These are phyloP conservation scores for Turnix velox DNA, from an alignment of 2,113 vertebrate species.

Conservation along the genomic window DNA sequence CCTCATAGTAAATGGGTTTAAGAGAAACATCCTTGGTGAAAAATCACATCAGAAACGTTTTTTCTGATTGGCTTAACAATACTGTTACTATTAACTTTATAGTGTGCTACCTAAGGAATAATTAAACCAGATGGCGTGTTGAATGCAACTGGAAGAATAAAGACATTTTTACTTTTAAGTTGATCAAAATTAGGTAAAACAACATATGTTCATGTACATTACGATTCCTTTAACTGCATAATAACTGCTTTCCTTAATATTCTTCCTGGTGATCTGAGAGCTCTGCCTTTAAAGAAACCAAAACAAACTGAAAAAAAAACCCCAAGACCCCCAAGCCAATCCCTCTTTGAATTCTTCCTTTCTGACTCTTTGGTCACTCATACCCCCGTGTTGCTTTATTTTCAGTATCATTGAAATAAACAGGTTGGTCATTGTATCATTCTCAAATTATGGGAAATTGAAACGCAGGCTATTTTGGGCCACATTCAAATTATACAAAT, in stretches of 20 bases:
- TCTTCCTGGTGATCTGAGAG: conserved; percentile 52
- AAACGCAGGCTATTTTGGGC: background rate
- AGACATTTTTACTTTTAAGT: conserved; percentile 69
- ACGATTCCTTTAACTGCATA: conserved; percentile 57
- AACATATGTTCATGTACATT: conserved; percentile 72
- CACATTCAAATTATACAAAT: background rate
- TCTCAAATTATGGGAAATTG: background rate
- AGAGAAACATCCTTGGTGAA: conserved; percentile 8
- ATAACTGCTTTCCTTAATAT: conserved; percentile 57
- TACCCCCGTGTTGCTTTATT: background rate
- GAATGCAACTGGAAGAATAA: conserved; percentile 49
- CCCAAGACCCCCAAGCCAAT: no score
- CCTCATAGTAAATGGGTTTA: conserved; percentile 20
- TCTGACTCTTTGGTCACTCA: background rate
- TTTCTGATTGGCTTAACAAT: conserved; percentile 45
- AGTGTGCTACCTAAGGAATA: conserved; percentile 67
- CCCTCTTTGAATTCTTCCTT: background rate
- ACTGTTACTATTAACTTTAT: conserved; percentile 69
- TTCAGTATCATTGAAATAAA: background rate
- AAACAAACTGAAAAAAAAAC: background rate
- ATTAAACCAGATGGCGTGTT: conserved; percentile 76
- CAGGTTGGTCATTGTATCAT: background rate
- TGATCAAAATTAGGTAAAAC: conserved; percentile 73
- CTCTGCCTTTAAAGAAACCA: background rate
- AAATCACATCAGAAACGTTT: conserved; percentile 1